Percentiles rank a stretch among this genome's conserved stretches.
Evolutionary conservation across 1,140 invertebrate genomes (phyloP).

Genomic region (Diabrotica undecimpunctata): DNA sequence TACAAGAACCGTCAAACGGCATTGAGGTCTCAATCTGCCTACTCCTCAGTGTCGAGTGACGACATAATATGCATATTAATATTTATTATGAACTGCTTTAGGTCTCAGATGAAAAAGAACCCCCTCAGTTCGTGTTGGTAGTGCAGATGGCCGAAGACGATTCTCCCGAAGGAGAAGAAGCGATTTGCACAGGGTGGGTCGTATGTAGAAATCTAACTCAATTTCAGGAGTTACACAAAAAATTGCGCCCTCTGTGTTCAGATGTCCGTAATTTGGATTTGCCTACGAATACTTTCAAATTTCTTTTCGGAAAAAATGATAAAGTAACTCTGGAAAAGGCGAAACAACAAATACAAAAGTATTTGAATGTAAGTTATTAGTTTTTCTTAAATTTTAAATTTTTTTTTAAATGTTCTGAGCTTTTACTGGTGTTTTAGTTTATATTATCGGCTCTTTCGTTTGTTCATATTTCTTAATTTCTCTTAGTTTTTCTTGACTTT

Average conservation of each 20-base stretch:
- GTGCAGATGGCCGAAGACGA: slow-evolving; percentile 71
- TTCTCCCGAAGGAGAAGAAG: slow-evolving; percentile 55
- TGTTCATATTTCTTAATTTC: too few species aligned
- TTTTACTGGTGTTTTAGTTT: too few species aligned
- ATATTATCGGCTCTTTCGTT: too few species aligned
- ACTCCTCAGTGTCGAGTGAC: too few species aligned
- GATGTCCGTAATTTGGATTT: slow-evolving; percentile 77
- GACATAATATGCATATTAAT: too few species aligned
- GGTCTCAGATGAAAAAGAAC: slow-evolving; percentile 74
- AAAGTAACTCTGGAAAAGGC: slow-evolving; percentile 75
- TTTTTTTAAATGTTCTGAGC: background rate
- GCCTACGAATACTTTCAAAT: slow-evolving; percentile 73
- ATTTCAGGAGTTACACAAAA: slow-evolving; percentile 80
- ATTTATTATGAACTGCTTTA: slow-evolving; percentile 42
- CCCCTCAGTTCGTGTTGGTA: slow-evolving; percentile 75
- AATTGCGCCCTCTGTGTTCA: slow-evolving; percentile 75
- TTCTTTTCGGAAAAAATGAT: slow-evolving; percentile 76
- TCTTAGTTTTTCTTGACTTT: too few species aligned
- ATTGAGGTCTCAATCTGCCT: too few species aligned
- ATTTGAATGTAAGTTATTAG: slow-evolving; percentile 65
- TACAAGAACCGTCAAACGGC: too few species aligned
- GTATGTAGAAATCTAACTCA: slow-evolving; percentile 76
- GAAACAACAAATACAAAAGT: slow-evolving; percentile 78
- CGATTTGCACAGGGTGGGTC: slow-evolving; percentile 78
- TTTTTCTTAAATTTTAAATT: background rate